Percentiles rank a stretch among this genome's conserved stretches.
Evolutionary conservation across 2,797 vertebrate species (phyloP).

Genomic region (Premnoplex brunnescens): DNA sequence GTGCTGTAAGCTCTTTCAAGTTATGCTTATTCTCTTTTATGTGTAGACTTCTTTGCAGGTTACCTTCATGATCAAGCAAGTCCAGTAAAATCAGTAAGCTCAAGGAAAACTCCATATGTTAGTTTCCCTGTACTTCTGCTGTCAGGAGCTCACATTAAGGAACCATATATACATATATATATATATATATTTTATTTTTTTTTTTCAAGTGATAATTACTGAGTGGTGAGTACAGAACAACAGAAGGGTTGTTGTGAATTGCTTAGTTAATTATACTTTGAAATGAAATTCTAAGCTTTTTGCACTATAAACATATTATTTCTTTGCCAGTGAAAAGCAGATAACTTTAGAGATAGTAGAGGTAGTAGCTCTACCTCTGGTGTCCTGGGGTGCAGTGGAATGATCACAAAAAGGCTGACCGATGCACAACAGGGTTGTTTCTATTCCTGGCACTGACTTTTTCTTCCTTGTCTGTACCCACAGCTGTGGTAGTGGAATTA

Average conservation of each 20-base stretch:
- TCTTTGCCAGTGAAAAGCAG: not conserved
- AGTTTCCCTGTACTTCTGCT: not conserved
- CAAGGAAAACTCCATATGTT: not conserved
- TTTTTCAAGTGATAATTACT: not conserved
- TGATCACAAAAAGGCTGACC: accelerated
- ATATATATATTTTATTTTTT: not conserved
- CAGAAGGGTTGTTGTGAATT: not conserved
- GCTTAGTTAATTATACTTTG: not conserved
- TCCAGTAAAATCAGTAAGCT: not conserved
- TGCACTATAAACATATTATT: not conserved
- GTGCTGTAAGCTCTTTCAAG: not conserved
- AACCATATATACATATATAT: not conserved
- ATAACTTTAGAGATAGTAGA: not conserved
- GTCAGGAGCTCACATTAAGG: not conserved
- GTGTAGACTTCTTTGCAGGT: not conserved
- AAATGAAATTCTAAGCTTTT: not conserved
- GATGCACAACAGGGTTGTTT: accelerated
- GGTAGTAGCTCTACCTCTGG: not conserved
- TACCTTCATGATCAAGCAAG: not conserved
- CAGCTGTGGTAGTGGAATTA: not conserved
- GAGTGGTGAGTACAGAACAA: not conserved
- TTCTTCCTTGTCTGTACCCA: not conserved
- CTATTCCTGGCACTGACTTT: not conserved
- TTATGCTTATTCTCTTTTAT: not conserved
- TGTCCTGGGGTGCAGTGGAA: not conserved